phyloP scores from a whole-genome alignment of 2,888 invertebrate species.

The Drosophila prostipennis region DNA sequence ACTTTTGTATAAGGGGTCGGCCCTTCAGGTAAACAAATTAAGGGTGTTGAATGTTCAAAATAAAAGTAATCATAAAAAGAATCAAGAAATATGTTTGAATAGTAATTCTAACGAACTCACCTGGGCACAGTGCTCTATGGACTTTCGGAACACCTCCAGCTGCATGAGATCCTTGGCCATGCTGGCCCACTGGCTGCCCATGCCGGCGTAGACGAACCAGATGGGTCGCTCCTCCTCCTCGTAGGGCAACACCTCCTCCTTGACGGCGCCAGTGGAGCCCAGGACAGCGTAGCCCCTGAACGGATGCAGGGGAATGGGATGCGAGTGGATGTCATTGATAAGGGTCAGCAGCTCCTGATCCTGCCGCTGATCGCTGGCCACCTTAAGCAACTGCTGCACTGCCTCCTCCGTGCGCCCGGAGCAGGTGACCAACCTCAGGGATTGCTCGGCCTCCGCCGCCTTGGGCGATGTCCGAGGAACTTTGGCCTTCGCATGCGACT shows the following conservation, averaged over 20 bases:
- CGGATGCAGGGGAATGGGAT: conserved; percentile 90
- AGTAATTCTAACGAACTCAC: conserved; percentile 29
- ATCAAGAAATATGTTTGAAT: neutral
- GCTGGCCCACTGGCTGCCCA: conserved; percentile 99
- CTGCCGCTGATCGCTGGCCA: conserved; percentile 86
- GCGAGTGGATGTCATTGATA: conserved; percentile 90
- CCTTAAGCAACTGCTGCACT: conserved; percentile 88
- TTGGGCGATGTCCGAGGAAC: conserved; percentile 74
- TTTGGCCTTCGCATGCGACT: conserved; percentile 90
- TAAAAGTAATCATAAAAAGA: neutral
- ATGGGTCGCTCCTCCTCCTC: conserved; percentile 90
- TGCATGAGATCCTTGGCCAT: conserved; percentile 95
- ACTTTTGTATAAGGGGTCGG: neutral
- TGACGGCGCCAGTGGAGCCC: conserved; percentile 84
- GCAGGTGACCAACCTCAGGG: conserved; percentile 87
- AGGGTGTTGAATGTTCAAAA: neutral
- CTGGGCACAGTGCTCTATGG: conserved; percentile 90
- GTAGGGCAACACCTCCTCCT: conserved; percentile 85
- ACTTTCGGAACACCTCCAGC: conserved; percentile 91
- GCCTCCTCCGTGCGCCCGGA: conserved; percentile 94
- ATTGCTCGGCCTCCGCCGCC: conserved; percentile 5
- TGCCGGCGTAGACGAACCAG: conserved; percentile 98
- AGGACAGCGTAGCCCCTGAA: conserved; percentile 93
- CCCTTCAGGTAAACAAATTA: neutral
- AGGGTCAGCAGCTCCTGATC: conserved; percentile 91